Evolutionary conservation across 2,888 invertebrate species (phyloP), one percentile per base, ranked within the genome.

Genomic region (Chrysomela aeneicollis): DNA sequence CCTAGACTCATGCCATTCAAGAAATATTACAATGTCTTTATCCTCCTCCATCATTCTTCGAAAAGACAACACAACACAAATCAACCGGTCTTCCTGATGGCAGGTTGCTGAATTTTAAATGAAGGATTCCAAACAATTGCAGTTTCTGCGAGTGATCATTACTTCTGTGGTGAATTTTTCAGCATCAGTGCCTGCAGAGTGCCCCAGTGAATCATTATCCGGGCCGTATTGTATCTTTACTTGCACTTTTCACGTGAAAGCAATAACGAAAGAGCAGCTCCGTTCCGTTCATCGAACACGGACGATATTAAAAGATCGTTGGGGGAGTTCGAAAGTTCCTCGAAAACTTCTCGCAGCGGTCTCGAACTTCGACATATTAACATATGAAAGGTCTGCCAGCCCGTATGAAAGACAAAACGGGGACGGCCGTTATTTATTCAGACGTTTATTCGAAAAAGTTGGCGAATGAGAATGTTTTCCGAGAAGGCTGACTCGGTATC

Each of bases 321-420:
- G 35, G 21, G 22, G 42, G 65, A 50, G 54, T 62, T 62, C 51
- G 59, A 59, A 60, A 60, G 59, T 59, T 66, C 54, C 30, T 26
- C 22, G 55, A 22, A 51, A 66, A 66, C 42, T 66, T 66, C 59
- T 32, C 66, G 55, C 66, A 66, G 62, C 62, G 59, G 59, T 62
- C 62, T 62, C 52, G 32, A 66, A 66, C 62, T 66, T 62, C 62
- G 66, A 66, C 66, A 62, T 66, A 66, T 66, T 66, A 66, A 66
- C 66, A 66, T 66, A 66, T 62, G 66, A 66, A 66, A 66, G 62
- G 59, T 62, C 66, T 62, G 59, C 66, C 54, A 62, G 59, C 42
- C 57, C 59, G 46, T 62, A 66, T 66, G 55, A 59, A 62, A 66
- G 59, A 62, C 66, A 62, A 62, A 66, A 66, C 65, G 61, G 30